Percentiles rank a stretch among this genome's conserved stretches.
phyloP scores from a whole-genome alignment of 2,113 vertebrate genomes.

The Poeciliopsis retropinna region DNA sequence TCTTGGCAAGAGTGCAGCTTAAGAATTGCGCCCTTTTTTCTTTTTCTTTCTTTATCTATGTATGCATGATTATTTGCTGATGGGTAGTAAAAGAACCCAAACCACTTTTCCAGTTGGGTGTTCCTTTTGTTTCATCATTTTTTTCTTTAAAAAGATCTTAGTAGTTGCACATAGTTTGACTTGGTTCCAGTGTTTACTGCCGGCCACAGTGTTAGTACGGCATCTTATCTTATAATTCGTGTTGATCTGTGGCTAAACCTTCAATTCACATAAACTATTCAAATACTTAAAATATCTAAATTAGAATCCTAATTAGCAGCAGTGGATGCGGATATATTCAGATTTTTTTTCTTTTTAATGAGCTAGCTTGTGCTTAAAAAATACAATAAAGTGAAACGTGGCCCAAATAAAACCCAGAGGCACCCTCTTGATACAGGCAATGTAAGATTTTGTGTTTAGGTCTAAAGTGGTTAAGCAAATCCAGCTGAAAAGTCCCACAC shows the following conservation, averaged over 20 bases:
- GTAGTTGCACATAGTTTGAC: constrained; percentile 50
- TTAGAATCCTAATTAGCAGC: too few species aligned
- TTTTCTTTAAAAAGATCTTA: constrained; percentile 34
- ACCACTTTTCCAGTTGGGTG: constrained; percentile 16
- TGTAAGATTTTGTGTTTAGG: too few species aligned
- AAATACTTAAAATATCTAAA: too few species aligned
- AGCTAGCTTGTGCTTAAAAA: too few species aligned
- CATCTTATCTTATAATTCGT: constrained; percentile 13
- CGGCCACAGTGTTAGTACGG: constrained; percentile 31
- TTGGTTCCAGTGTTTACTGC: constrained; percentile 59
- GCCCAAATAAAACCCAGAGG: too few species aligned
- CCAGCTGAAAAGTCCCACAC: neutral
- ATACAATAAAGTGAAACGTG: too few species aligned
- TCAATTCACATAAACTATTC: neutral
- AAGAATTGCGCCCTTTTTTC: constrained; percentile 31
- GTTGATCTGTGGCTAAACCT: neutral
- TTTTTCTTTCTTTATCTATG: constrained; percentile 16
- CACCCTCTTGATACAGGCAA: too few species aligned
- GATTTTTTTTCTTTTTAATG: too few species aligned
- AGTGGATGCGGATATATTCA: too few species aligned
- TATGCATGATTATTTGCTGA: constrained; percentile 25
- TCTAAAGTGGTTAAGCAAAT: too few species aligned
- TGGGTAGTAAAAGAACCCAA: constrained; percentile 23
- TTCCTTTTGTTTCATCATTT: constrained; percentile 16
- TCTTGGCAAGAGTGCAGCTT: constrained; percentile 32